phyloP scores from a whole-genome alignment of 2,888 invertebrate species.

The Pristionchus maxplancki region DNA sequence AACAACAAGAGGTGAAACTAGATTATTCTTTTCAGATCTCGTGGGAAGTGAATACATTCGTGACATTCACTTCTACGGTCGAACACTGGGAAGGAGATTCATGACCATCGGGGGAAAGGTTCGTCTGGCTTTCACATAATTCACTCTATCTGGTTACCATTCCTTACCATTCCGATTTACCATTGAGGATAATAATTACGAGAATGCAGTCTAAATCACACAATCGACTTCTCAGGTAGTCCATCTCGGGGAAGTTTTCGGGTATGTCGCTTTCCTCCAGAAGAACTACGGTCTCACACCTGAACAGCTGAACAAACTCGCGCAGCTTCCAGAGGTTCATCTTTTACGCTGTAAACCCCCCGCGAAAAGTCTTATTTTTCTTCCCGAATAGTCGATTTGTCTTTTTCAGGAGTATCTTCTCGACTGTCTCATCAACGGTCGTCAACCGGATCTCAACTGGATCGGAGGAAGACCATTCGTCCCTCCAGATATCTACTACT shows the following conservation, averaged over 20 bases:
- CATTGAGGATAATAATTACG: no score
- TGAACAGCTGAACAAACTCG: slow-evolving; percentile 77
- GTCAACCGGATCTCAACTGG: slow-evolving; percentile 76
- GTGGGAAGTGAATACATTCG: slow-evolving; percentile 78
- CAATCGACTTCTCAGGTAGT: slow-evolving; percentile 73
- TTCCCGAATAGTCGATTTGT: not conserved
- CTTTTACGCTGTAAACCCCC: not conserved
- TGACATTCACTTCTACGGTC: slow-evolving; percentile 78
- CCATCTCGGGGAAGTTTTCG: slow-evolving; percentile 77
- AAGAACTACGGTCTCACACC: slow-evolving; percentile 77
- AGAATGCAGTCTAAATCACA: no score
- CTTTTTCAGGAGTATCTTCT: slow-evolving; percentile 74
- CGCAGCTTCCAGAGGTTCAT: slow-evolving; percentile 75
- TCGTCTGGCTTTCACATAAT: not conserved
- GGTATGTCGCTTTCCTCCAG: slow-evolving; percentile 77
- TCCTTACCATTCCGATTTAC: no score
- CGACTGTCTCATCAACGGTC: slow-evolving; percentile 77
- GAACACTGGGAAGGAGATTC: slow-evolving; percentile 75
- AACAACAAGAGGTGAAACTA: no score
- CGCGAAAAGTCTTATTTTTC: no score
- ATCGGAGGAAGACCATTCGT: slow-evolving; percentile 77
- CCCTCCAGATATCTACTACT: slow-evolving; percentile 77
- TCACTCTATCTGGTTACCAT: not conserved
- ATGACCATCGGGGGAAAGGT: slow-evolving; percentile 77
- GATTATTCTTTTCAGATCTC: slow-evolving; percentile 68